These are phyloP conservation scores for Mormoops blainvillei DNA, from an alignment of 2,113 vertebrate species.

Conservation along the genomic window DNA sequence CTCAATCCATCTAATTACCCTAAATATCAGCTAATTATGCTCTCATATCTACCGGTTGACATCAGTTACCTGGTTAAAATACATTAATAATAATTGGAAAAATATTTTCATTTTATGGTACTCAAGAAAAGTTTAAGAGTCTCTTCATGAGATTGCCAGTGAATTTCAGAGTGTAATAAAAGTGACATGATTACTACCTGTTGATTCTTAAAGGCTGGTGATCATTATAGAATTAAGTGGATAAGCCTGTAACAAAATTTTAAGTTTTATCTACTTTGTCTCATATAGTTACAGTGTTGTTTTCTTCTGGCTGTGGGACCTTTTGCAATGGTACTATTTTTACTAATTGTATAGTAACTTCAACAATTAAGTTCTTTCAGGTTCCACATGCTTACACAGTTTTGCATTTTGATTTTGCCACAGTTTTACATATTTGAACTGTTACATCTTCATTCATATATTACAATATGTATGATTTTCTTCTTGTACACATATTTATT, in stretches of 20 bases:
- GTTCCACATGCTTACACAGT: background rate
- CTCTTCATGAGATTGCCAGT: constrained; percentile 9
- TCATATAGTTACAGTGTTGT: too few species aligned
- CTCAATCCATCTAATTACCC: background rate
- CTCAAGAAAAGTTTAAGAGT: constrained; percentile 24
- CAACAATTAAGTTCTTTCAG: background rate
- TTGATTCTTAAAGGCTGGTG: constrained; percentile 9
- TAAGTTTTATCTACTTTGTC: background rate
- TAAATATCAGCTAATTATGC: background rate
- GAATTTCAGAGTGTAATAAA: constrained; percentile 26
- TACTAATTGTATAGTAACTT: background rate
- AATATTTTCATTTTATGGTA: constrained; percentile 40
- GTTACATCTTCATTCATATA: background rate
- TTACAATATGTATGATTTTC: background rate
- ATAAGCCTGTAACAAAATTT: constrained; percentile 22
- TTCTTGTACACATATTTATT: background rate
- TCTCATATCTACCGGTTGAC: background rate
- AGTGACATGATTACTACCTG: background rate
- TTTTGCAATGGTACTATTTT: background rate
- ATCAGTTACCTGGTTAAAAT: constrained; percentile 15
- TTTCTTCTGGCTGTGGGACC: background rate
- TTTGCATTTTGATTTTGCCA: background rate
- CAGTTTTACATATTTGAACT: background rate
- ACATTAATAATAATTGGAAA: constrained; percentile 16
- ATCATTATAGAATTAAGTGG: constrained; percentile 4